Evolutionary conservation across 2,888 invertebrate genomes (phyloP).

Genomic region (Tetanocera ferruginea): DNA sequence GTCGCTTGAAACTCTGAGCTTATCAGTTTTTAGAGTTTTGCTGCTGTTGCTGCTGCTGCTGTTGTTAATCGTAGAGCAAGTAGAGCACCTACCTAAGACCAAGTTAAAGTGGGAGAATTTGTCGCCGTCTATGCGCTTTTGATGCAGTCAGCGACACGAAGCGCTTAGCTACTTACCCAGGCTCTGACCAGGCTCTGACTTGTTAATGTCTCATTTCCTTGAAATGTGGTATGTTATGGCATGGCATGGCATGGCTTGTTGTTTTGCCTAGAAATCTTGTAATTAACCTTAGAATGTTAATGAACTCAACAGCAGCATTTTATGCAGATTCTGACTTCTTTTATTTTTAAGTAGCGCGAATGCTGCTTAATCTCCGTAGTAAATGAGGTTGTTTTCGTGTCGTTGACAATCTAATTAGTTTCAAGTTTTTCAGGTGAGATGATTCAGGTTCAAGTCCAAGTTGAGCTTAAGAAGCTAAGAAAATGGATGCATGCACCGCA

Average conservation of each 20-base stretch:
- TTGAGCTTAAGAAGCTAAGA: background rate
- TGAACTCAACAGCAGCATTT: conserved; percentile 47
- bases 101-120: background rate
- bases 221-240: conserved; percentile 50
- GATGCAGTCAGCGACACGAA: conserved; percentile 28
- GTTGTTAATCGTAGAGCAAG: conserved; percentile 45
- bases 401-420: conserved; percentile 68
- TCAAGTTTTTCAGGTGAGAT: conserved; percentile 18
- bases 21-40: conserved; percentile 53
- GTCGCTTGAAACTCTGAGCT: conserved; percentile 48
- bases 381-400: conserved; percentile 68
- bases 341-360: conserved; percentile 9
- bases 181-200: conserved; percentile 32
- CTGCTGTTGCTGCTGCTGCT: conserved; percentile 59
- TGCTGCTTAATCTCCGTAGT: conserved; percentile 42
- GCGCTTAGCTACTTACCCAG: conserved; percentile 10
- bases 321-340: background rate
- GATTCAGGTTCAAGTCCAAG: conserved; percentile 11
- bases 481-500: background rate
- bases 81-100: conserved; percentile 41
- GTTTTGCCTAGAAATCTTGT: conserved; percentile 57
- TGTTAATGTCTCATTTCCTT: conserved; percentile 61
- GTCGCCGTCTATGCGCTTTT: conserved; percentile 15
- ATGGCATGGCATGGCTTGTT: background rate
- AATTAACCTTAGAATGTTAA: conserved; percentile 66